Evolutionary conservation across 92 coral and sea anemone species (phyloP).

Genomic region (Heliopora coerulea): DNA sequence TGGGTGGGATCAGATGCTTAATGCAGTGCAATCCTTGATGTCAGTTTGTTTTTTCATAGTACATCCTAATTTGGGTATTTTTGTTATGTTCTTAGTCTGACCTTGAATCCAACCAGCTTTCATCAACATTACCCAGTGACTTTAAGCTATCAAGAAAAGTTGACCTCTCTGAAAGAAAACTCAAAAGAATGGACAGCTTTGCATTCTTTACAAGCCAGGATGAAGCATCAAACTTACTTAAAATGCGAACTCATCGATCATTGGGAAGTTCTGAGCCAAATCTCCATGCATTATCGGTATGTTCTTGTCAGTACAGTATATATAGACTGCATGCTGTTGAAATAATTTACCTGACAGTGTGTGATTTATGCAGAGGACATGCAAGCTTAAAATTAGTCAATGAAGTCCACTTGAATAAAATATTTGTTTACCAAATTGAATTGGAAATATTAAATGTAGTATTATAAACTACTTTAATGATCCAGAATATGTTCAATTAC

Average conservation of each 20-base stretch:
- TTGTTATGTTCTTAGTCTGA: conserved; percentile 68
- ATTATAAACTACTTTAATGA: too few relatives aligned
- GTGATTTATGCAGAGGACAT: too few relatives aligned
- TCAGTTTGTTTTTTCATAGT: too few relatives aligned
- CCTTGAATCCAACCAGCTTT: conserved; percentile 65
- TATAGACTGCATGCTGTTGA: background rate
- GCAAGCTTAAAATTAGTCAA: too few relatives aligned
- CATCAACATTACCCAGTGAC: conserved; percentile 91
- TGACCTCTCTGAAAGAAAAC: conserved; percentile 71
- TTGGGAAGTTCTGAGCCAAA: conserved; percentile 95
- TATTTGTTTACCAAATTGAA: too few relatives aligned
- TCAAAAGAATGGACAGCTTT: conserved; percentile 70
- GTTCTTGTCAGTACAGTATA: conserved; percentile 25
- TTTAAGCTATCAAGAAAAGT: conserved; percentile 73
- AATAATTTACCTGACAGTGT: too few relatives aligned
- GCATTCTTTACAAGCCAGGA: conserved; percentile 73
- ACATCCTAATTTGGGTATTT: conserved; percentile 9
- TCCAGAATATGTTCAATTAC: too few relatives aligned
- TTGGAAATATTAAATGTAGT: too few relatives aligned
- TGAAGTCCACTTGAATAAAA: too few relatives aligned
- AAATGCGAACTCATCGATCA: conserved; percentile 88
- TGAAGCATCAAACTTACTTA: conserved; percentile 82
- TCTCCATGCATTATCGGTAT: conserved; percentile 90
- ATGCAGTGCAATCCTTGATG: too few relatives aligned
- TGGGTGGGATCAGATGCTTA: too few relatives aligned